Evolutionary conservation across 2,888 invertebrate species (phyloP).

Genomic region (Epirrhoe alternata): DNA sequence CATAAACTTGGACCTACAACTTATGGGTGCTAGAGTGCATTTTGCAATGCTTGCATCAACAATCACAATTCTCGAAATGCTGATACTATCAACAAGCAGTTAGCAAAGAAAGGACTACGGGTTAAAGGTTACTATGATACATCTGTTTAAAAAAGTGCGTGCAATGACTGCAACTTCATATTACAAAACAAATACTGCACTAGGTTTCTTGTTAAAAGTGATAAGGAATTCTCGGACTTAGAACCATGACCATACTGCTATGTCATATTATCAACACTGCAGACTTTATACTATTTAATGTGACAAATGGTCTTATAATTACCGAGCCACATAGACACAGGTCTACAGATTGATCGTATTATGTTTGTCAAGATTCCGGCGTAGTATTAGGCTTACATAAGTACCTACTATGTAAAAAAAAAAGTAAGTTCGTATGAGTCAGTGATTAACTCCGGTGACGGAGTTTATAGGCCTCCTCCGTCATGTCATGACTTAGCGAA

Average conservation of each 20-base stretch:
- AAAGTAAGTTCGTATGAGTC: too few relatives aligned
- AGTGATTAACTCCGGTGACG: too few relatives aligned
- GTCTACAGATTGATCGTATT: too few relatives aligned
- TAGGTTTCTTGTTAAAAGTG: constrained; percentile 7
- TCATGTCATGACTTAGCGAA: too few relatives aligned
- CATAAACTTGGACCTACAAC: not conserved
- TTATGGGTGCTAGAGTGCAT: not conserved
- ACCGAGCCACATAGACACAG: too few relatives aligned
- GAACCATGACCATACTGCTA: not conserved
- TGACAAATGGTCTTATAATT: too few relatives aligned
- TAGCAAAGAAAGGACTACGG: not conserved
- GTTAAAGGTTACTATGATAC: not conserved
- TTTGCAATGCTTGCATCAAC: not conserved
- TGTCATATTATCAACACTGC: not conserved
- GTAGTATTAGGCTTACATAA: too few relatives aligned
- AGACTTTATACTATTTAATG: not conserved
- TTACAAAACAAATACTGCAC: not conserved
- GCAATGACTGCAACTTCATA: not conserved
- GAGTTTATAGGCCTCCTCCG: too few relatives aligned
- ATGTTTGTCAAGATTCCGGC: too few relatives aligned
- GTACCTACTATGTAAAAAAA: too few relatives aligned
- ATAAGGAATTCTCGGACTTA: constrained; percentile 7
- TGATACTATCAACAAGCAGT: not conserved
- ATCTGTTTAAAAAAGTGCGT: not conserved
- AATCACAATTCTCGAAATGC: not conserved